A percentile compares a stretch with the other conserved stretches of the same genome.
phyloP scores from a whole-genome alignment of 2,888 invertebrate genomes.

The Archaeoteleia sp. region DNA sequence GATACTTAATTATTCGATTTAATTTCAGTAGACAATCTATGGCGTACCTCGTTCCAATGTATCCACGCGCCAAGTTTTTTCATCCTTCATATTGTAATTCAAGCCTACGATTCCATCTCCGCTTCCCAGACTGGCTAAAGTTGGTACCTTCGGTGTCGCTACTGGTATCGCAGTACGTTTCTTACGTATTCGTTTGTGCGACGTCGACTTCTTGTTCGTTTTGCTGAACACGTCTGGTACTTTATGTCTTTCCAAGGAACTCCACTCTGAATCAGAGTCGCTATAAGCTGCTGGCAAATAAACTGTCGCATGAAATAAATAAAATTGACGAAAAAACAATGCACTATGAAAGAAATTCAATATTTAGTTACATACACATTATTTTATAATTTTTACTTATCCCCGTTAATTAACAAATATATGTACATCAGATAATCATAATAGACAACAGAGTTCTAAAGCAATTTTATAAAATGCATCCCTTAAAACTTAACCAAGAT shows the following conservation, averaged over 20 bases:
- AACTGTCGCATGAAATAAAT: constrained; percentile 36
- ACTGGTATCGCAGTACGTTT: constrained; percentile 88
- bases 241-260: constrained; percentile 82
- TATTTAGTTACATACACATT: no score
- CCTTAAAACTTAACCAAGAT: no score
- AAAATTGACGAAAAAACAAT: constrained; percentile 1
- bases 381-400: no score
- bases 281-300: constrained; percentile 81
- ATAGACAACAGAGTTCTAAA: no score
- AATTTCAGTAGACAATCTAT: no score
- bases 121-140: constrained; percentile 77
- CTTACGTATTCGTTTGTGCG: constrained; percentile 84
- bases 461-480: no score
- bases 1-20: constrained; percentile 2
- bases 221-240: constrained; percentile 79
- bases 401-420: no score
- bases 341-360: no score
- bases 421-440: no score
- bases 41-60: constrained; percentile 71
- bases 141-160: constrained; percentile 88
- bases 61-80: constrained; percentile 72
- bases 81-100: constrained; percentile 73
- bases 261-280: constrained; percentile 93
- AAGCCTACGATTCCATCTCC: constrained; percentile 70
- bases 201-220: constrained; percentile 81